phyloP scores from a whole-genome alignment of 1,140 invertebrate genomes.

The Whitmania pigra region DNA sequence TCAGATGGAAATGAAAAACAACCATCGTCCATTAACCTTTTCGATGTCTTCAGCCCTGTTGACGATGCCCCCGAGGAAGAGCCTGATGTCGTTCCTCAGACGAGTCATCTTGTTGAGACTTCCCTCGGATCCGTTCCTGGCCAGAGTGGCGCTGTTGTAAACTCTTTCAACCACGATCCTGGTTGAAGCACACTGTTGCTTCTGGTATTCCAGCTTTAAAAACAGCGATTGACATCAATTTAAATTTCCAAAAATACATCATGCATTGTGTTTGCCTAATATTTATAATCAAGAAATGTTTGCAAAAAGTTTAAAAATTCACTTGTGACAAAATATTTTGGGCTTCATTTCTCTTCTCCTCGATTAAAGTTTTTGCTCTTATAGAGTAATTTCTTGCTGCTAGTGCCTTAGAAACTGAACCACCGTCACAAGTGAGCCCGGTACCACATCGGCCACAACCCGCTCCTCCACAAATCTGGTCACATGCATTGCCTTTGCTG shows the following conservation, averaged over 20 bases:
- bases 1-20: neutral
- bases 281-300: too few species aligned
- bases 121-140: neutral
- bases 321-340: slow-evolving; percentile 9
- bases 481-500: slow-evolving; percentile 65
- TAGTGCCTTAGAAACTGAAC: slow-evolving; percentile 70
- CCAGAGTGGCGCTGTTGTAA: neutral
- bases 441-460: slow-evolving; percentile 78
- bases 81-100: neutral
- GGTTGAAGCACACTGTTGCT: neutral
- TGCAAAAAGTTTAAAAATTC: slow-evolving; percentile 14
- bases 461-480: slow-evolving; percentile 78
- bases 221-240: neutral
- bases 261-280: neutral
- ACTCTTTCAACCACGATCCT: neutral
- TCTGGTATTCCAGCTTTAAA: neutral
- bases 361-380: slow-evolving; percentile 64
- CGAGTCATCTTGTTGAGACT: neutral
- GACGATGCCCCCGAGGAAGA: too few species aligned
- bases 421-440: slow-evolving; percentile 66
- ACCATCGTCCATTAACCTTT: neutral
- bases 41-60: too few species aligned
- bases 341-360: slow-evolving; percentile 64
- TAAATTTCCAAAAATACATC: neutral
- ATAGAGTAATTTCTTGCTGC: slow-evolving; percentile 70